Conservation (phyloP, 2,888 invertebrate genomes). For the Doris montereyensis region DNA sequence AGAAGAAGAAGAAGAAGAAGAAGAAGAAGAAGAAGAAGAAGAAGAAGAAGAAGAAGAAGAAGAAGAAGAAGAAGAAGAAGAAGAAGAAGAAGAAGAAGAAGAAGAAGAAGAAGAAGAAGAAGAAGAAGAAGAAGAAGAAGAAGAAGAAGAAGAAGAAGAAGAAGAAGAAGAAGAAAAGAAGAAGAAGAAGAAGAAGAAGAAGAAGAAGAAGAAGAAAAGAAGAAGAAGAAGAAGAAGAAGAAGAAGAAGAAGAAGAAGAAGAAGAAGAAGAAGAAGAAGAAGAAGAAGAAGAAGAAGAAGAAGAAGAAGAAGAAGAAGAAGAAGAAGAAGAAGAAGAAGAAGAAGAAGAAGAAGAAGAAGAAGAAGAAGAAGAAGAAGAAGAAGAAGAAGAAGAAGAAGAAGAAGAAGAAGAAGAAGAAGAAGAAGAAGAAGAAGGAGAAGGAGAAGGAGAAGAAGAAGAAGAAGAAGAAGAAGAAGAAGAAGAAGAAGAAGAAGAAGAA, state of each 20-base stretch:
- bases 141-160: background rate
- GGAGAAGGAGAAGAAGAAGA: background rate
- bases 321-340: background rate
- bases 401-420: too few relatives aligned
- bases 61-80: background rate
- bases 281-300: background rate
- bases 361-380: background rate
- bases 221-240: conserved; percentile 15
- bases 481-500: background rate
- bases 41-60: background rate
- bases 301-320: background rate
- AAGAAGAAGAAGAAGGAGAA: too few relatives aligned
- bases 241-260: background rate
- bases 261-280: background rate
- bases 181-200: conserved; percentile 22
- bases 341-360: background rate
- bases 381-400: too few relatives aligned
- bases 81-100: background rate
- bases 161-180: background rate
- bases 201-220: background rate
- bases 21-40: background rate
- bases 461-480: background rate
- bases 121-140: background rate
- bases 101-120: background rate
- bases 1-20: background rate